Percentiles rank a stretch among this genome's conserved stretches.
phyloP scores from a whole-genome alignment of 2,888 invertebrate genomes.

The Heliconius ismenius region DNA sequence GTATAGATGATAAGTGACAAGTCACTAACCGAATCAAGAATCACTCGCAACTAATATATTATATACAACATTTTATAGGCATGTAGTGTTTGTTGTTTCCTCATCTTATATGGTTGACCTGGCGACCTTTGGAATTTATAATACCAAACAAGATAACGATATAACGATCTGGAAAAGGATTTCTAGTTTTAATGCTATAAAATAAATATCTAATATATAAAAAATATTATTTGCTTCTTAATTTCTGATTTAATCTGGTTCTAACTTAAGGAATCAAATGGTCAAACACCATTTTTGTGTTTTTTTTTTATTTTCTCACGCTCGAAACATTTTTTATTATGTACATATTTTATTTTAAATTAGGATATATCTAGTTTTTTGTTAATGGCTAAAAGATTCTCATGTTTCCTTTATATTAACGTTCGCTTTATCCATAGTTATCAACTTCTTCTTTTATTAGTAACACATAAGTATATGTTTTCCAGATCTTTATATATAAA shows the following conservation, averaged over 20 bases:
- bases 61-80: background rate
- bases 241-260: background rate
- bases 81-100: background rate
- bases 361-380: background rate
- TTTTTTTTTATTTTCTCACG: background rate
- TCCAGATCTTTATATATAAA: too few relatives aligned
- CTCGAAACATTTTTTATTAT: background rate
- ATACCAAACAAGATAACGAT: background rate
- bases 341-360: background rate
- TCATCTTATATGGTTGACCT: slow-evolving; percentile 10
- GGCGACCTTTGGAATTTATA: background rate
- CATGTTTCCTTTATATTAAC: background rate
- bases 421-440: background rate
- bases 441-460: too few relatives aligned
- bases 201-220: background rate
- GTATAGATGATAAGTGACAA: background rate
- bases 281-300: background rate
- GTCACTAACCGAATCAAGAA: background rate
- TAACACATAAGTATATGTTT: background rate
- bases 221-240: background rate
- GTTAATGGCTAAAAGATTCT: background rate
- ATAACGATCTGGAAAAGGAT: slow-evolving; percentile 11
- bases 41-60: background rate
- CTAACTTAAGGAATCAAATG: background rate
- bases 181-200: background rate